phyloP scores from a whole-genome alignment of 2,797 vertebrate genomes.

The Chelon labrosus region DNA sequence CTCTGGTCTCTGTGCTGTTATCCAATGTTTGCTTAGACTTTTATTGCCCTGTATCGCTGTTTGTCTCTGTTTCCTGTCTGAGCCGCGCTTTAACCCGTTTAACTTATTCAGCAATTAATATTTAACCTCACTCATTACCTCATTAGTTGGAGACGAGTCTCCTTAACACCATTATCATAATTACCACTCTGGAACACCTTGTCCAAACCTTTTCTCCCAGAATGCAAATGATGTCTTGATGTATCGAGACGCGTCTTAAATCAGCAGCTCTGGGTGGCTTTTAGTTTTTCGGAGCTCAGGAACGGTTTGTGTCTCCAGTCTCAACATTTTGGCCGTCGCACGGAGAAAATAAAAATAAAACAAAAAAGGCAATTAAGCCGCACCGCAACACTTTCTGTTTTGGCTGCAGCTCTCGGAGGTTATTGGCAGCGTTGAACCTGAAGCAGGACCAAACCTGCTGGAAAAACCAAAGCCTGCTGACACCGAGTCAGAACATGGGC shows the following conservation, averaged over 20 bases:
- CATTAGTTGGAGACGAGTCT: constrained; percentile 10
- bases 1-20: not conserved
- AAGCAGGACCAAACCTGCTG: constrained; percentile 36
- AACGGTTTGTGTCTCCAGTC: too few relatives aligned
- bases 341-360: too few relatives aligned
- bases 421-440: constrained; percentile 15
- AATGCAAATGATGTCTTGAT: constrained; percentile 7
- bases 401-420: not conserved
- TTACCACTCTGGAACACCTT: not conserved
- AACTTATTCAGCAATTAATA: constrained; percentile 8
- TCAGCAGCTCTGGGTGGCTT: not conserved
- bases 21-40: not conserved
- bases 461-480: not conserved
- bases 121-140: constrained; percentile 15
- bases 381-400: constrained; percentile 8
- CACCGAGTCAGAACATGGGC: not conserved
- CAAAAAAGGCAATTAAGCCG: not conserved
- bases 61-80: not conserved
- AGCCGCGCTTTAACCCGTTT: constrained; percentile 11
- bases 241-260: not conserved
- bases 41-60: not conserved
- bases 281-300: not conserved
- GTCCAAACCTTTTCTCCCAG: not conserved
- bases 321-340: too few relatives aligned
- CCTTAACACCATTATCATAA: constrained; percentile 11